Conservation (phyloP, 1,140 invertebrate genomes). For the Rhizoglyphus robini region DNA sequence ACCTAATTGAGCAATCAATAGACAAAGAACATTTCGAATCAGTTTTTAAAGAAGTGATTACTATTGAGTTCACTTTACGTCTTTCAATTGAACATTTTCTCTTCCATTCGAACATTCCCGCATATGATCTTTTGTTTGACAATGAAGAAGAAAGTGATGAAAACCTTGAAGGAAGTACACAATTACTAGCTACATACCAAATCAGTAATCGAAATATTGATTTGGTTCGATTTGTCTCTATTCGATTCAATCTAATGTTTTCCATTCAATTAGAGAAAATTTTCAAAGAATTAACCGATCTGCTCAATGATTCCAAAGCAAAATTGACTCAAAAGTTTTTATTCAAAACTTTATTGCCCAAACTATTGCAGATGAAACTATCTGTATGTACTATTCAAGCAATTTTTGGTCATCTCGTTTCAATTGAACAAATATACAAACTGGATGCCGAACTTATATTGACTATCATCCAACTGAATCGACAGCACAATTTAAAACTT, state of each 20-base stretch:
- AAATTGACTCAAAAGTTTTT: neutral
- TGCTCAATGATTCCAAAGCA: neutral
- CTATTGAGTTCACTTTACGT: neutral
- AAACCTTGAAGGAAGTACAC: neutral
- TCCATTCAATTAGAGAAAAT: neutral
- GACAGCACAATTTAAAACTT: neutral
- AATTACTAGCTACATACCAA: neutral
- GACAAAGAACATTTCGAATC: neutral
- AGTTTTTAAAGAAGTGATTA: neutral
- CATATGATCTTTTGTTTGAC: neutral
- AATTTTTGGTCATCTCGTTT: neutral
- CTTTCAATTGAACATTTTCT: neutral
- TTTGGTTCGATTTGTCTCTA: neutral
- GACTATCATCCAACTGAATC: neutral
- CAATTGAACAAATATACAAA: neutral
- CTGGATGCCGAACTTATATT: neutral
- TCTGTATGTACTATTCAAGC: neutral
- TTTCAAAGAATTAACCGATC: neutral
- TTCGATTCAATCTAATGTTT: neutral
- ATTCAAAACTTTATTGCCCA: slow-evolving; percentile 4
- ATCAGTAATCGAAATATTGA: neutral
- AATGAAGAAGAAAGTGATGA: neutral
- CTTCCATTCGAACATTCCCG: neutral
- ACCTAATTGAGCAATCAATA: neutral
- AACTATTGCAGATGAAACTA: neutral